Conservation (phyloP, 2,113 vertebrate species). For the Trichechus manatus region DNA sequence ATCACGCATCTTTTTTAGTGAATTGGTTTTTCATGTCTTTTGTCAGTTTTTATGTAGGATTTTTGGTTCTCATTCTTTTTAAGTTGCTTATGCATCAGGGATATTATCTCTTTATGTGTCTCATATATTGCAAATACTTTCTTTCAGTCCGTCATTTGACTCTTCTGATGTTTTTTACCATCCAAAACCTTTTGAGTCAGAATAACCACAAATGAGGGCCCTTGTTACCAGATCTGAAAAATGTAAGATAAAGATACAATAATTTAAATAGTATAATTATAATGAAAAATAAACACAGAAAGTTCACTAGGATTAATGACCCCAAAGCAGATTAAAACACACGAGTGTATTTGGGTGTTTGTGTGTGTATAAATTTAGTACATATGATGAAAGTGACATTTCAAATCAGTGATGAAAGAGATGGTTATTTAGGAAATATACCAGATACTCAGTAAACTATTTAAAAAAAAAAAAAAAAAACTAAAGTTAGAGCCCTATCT, state of each 20-base stretch:
- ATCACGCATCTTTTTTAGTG: neutral
- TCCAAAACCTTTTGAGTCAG: neutral
- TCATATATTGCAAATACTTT: conserved; percentile 6
- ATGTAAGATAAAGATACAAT: neutral
- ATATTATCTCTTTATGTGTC: neutral
- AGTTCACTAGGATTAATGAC: neutral
- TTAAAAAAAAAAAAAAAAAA: neutral
- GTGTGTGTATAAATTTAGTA: neutral
- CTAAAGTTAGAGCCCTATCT: neutral
- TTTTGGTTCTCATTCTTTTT: neutral
- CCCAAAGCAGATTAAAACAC: neutral
- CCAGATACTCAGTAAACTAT: neutral
- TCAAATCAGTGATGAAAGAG: neutral
- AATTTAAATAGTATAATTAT: neutral
- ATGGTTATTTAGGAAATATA: neutral
- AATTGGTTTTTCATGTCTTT: neutral
- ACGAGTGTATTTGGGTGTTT: neutral
- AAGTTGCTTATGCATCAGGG: neutral
- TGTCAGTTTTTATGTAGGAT: neutral
- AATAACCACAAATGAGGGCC: neutral
- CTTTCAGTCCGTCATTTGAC: neutral
- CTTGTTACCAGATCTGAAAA: conserved; percentile 28
- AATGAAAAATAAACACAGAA: neutral
- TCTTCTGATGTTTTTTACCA: neutral
- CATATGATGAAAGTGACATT: neutral